Base-by-base conservation (phyloP, 2,888 invertebrate genomes). In the Cataglyphis rosenhaueri region DNA sequence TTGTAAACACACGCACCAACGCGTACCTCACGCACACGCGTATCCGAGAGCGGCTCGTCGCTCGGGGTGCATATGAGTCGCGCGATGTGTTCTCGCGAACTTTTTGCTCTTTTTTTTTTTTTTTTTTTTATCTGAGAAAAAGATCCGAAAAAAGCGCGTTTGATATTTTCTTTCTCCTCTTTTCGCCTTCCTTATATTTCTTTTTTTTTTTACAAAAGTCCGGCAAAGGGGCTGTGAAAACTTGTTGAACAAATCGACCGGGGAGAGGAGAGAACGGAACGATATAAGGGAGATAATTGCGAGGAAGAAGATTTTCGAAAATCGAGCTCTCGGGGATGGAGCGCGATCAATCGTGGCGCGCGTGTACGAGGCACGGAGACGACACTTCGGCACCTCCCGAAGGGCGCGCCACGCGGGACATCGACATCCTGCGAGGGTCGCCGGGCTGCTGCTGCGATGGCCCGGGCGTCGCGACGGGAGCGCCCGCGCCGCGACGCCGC, bases 361-460 rank as follows among this genome's bases (percentile, higher is more conserved):
- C 78, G 78, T 84, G n/a, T 55, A 86, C 86, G 81, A 86, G 68
- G 82, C 81, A 89, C 83, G 73, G 76, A 84, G 59, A 85, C 78
- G 86, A 85, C 78, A 87, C 87, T 90, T 89, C 85, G 90, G 92
- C 93, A 92, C 91, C 92, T 90, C 93, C 91, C 92, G 92, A 92
- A 92, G 93, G 92, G 91, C 91, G 93, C 93, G 89, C 88, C 88
- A 91, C 91, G 89, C 92, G 91, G 91, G 86, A 91, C 93, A 92
- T 92, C 93, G 93, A 93, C 93, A 93, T 94, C 92, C 92, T 91
- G 92, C 91, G 90, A 89, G 88, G 83, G 85, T 82, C 88, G 91
- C 92, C 92, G 92, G 92, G 92, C 92, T 90, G 91, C 93, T 91
- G 92, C 93, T 91, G 92, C 92, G 93, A 93, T 92, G 92, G 94